These are phyloP conservation scores for Leptosomus discolor DNA, from an alignment of 2,113 vertebrate species.

Conservation along the genomic window DNA sequence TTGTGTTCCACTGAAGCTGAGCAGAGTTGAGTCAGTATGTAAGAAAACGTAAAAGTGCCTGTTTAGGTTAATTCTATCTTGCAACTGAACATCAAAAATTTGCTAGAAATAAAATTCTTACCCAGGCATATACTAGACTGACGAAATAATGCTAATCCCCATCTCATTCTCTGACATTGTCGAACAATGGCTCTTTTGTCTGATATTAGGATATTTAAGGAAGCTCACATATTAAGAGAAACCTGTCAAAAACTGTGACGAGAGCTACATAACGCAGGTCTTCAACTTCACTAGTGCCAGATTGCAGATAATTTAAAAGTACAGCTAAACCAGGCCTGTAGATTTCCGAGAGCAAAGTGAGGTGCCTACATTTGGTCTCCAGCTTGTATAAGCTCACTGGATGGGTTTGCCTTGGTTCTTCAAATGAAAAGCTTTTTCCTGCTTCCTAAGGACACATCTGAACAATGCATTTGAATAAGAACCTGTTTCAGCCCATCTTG, in stretches of 20 bases:
- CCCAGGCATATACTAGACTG: slow-evolving; percentile 30
- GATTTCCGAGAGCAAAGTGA: not conserved
- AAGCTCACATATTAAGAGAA: slow-evolving; percentile 36
- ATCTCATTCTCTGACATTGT: slow-evolving; percentile 1
- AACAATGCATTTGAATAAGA: not conserved
- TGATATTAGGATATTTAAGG: slow-evolving; percentile 22
- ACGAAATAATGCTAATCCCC: slow-evolving; percentile 26
- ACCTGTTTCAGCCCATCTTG: not conserved
- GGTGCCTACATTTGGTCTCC: not conserved
- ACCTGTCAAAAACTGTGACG: slow-evolving; percentile 24
- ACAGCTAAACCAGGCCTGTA: not conserved
- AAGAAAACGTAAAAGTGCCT: not conserved
- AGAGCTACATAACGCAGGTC: not conserved
- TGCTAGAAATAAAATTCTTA: slow-evolving; percentile 37
- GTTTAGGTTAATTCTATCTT: not conserved
- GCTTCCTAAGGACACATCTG: not conserved
- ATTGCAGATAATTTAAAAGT: not conserved
- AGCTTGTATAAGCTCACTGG: not conserved
- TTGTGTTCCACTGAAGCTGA: not conserved
- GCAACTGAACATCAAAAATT: slow-evolving; percentile 23
- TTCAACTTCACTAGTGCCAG: not conserved
- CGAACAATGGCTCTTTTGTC: slow-evolving; percentile 48
- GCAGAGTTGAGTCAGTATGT: not conserved
- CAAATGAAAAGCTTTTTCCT: not conserved
- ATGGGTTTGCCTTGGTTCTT: not conserved